A percentile compares a stretch with the other conserved stretches of the same genome.
Evolutionary conservation across 2,797 vertebrate species (phyloP).

Genomic region (Pipistrellus pipistrellus): DNA sequence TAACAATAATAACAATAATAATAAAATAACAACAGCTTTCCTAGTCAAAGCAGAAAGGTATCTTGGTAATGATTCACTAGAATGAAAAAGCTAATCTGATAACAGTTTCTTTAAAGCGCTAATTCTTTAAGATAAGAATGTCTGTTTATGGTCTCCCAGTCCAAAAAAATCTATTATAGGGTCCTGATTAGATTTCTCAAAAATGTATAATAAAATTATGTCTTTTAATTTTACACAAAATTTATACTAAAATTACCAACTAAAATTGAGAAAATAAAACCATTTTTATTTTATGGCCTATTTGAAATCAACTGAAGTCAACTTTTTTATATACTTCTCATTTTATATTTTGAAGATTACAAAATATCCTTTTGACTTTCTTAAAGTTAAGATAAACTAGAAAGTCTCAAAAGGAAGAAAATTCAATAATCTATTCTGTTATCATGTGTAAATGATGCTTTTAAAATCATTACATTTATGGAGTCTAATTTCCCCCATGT

Average conservation of each 20-base stretch:
- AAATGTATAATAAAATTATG: neutral
- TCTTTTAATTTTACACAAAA: neutral
- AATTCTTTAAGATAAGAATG: neutral
- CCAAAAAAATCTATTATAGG: neutral
- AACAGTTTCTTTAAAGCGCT: neutral
- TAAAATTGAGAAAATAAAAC: constrained; percentile 40
- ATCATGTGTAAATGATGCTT: neutral
- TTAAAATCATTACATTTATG: constrained; percentile 16
- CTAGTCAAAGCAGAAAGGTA: neutral
- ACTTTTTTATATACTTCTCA: neutral
- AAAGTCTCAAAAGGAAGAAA: neutral
- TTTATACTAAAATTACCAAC: neutral
- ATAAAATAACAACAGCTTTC: neutral
- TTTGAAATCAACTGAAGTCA: neutral
- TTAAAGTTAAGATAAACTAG: constrained; percentile 43
- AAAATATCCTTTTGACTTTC: constrained; percentile 6
- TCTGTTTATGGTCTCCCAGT: neutral
- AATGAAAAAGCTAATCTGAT: constrained; percentile 18
- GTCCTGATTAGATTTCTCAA: neutral
- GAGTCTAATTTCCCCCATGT: neutral
- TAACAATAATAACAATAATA: neutral
- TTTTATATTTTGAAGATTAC: neutral
- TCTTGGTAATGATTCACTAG: neutral
- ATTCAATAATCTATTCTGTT: neutral
- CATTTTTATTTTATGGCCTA: neutral